Conservation (phyloP, 2,113 vertebrate species). For the Ondatra zibethicus region DNA sequence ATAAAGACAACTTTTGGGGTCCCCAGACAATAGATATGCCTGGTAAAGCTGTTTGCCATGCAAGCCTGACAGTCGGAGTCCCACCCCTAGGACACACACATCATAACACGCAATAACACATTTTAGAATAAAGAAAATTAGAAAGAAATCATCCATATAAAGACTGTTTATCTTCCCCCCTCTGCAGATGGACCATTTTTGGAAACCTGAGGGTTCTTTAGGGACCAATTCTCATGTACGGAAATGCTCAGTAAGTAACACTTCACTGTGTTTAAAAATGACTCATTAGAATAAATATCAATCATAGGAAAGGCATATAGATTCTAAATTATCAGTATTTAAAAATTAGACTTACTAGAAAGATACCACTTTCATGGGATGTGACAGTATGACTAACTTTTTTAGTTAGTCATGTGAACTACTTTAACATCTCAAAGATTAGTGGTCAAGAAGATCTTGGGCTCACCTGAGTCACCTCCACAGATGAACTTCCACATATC, state of each 20-base stretch:
- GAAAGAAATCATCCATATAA: not conserved
- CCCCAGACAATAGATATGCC: not conserved
- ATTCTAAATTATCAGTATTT: slow-evolving; percentile 42
- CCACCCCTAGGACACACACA: not conserved
- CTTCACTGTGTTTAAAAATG: slow-evolving; percentile 18
- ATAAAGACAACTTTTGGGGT: not conserved
- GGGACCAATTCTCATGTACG: slow-evolving; percentile 11
- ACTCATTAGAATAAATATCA: slow-evolving; percentile 37
- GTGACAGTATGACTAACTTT: not conserved
- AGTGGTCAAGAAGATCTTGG: not conserved
- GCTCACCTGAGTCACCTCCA: slow-evolving; percentile 25
- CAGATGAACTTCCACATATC: not conserved
- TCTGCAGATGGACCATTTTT: not conserved
- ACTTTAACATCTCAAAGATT: slow-evolving; percentile 18
- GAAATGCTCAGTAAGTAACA: slow-evolving; percentile 47
- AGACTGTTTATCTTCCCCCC: not conserved
- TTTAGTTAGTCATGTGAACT: not conserved
- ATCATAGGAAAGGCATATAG: slow-evolving; percentile 24
- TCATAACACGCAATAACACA: not conserved
- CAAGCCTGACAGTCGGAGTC: not conserved
- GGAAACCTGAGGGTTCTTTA: not conserved
- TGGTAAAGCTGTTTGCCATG: not conserved
- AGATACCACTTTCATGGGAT: not conserved
- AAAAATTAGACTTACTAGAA: slow-evolving; percentile 41
- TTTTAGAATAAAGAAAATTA: not conserved